Conservation (phyloP, 1,140 invertebrate species). For the Philopotamus ludificatus region DNA sequence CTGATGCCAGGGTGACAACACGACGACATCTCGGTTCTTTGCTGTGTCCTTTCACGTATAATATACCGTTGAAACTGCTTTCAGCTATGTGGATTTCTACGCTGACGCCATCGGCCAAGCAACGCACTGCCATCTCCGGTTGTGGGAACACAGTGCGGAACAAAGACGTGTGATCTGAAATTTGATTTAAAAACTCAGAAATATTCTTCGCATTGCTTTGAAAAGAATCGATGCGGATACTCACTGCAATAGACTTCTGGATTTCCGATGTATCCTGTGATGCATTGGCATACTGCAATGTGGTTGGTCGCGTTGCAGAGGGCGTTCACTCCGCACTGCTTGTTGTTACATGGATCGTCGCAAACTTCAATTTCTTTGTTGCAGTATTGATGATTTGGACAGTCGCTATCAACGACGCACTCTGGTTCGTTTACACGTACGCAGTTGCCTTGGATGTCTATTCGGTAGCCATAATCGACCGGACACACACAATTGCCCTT, state of each 20-base stretch:
- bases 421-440: conserved; percentile 57
- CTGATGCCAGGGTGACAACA: conserved; percentile 70
- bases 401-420: conserved; percentile 74
- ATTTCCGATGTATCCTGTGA: conserved; percentile 68
- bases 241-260: conserved; percentile 68
- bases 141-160: conserved; percentile 79
- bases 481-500: conserved; percentile 78
- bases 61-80: conserved; percentile 83
- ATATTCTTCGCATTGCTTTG: background rate
- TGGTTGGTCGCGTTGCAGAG: conserved; percentile 79
- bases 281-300: conserved; percentile 74
- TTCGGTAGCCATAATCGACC: conserved; percentile 65
- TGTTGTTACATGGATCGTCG: conserved; percentile 70
- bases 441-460: conserved; percentile 68
- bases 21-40: conserved; percentile 87
- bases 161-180: conserved; percentile 43
- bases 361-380: conserved; percentile 67
- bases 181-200: no score
- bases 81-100: conserved; percentile 79
- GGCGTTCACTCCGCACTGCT: conserved; percentile 73
- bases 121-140: conserved; percentile 83
- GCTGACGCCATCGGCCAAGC: conserved; percentile 87
- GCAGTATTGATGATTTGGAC: conserved; percentile 74
- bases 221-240: conserved; percentile 37
- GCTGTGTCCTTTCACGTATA: conserved; percentile 93